phyloP scores from a whole-genome alignment of 2,888 invertebrate species.

The Pelosia muscerda region DNA sequence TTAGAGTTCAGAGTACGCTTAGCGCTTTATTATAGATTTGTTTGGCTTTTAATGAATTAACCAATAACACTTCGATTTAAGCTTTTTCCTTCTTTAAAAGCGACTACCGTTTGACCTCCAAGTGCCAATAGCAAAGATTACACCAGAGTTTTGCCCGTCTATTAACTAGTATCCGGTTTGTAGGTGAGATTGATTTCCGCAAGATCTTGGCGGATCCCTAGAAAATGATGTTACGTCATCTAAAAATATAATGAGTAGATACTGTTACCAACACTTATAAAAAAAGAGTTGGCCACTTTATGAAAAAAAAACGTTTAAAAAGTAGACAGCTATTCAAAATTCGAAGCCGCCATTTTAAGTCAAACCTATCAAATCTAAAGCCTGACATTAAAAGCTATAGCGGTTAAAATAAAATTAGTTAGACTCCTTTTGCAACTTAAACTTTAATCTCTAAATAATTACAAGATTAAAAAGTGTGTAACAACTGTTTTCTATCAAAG shows the following conservation, averaged over 20 bases:
- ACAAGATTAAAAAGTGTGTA: slow-evolving; percentile 53
- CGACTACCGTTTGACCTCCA: neutral
- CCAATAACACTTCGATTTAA: neutral
- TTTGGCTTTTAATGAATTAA: neutral
- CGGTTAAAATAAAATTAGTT: slow-evolving; percentile 23
- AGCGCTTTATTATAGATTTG: neutral
- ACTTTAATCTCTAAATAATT: slow-evolving; percentile 51
- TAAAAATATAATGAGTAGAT: neutral
- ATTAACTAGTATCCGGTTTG: too few relatives aligned
- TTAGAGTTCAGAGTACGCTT: neutral
- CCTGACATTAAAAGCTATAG: slow-evolving; percentile 24
- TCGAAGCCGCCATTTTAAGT: slow-evolving; percentile 25
- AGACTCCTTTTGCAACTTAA: slow-evolving; percentile 32
- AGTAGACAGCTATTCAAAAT: slow-evolving; percentile 17
- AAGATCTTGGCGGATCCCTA: neutral
- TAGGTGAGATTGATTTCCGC: neutral
- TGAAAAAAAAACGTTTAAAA: neutral
- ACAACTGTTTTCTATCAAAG: slow-evolving; percentile 81
- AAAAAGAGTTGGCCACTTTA: neutral
- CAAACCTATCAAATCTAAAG: slow-evolving; percentile 16
- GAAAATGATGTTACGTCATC: neutral
- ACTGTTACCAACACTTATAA: neutral
- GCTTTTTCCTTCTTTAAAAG: neutral
- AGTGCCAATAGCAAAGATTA: neutral
- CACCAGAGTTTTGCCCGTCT: neutral